Evolutionary conservation across 2,888 invertebrate species (phyloP), one percentile per base, ranked within the genome.

Genomic region (Venusia cambrica): DNA sequence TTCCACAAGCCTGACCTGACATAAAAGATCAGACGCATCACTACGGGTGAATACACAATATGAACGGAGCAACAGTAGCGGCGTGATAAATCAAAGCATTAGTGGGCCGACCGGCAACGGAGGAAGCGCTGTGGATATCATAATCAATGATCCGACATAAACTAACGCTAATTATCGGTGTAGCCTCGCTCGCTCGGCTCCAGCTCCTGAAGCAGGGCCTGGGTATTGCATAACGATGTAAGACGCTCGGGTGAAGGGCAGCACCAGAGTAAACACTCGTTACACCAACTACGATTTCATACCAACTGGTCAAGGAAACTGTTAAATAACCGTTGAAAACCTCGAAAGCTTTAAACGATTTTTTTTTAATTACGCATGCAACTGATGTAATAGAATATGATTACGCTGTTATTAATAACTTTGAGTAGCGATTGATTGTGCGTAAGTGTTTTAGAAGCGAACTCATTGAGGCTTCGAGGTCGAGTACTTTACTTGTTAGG

Each of bases 231-330:
- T 66, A 71, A 75, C 58, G 54, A 66, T 57, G 62, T 66, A 62
- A 66, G 62, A 54, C 57, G 51, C 62, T 58, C 56, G 47, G 62
- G 68, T 63, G 73, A 77, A 73, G 73, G 76, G 69, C 78, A 65
- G 54, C 49, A 57, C 59, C 51, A 72, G 67, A 68, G 71, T 66
- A 76, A 78, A 76, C 69, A 78, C 62, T 72, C 62, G 54, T 67
- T 62, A 63, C 24, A 25, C 51, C 56, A 62, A 45, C 55, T 75
- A 76, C 78, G 77, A 80, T 78, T 76, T 80, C 78, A 81, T 78
- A 67, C 59, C 62, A n/a, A n/a, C n/a, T n/a, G 77, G 77, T 79
- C 80, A 83, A 80, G 80, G 81, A 73, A 76, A 75, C 65, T 38
- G 34, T 51, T 50, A 52, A 57, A 70, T n/a, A n/a, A n/a, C n/a